phyloP scores from a whole-genome alignment of 1,140 invertebrate species.

The Parasteatoda tepidariorum region DNA sequence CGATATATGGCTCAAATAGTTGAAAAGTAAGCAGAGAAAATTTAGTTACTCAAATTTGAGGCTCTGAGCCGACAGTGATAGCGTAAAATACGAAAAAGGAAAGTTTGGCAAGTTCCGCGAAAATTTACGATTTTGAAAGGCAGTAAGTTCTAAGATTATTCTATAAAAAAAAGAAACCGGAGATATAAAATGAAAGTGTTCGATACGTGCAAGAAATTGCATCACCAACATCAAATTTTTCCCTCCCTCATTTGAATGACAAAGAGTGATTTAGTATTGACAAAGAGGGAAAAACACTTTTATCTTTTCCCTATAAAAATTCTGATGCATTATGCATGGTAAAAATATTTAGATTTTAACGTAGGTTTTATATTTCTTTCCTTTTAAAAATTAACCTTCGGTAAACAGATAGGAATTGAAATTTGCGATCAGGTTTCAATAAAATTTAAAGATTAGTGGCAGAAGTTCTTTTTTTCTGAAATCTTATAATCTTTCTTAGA shows the following conservation, averaged over 20 bases:
- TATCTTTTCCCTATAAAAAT: not conserved
- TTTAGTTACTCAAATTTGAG: not conserved
- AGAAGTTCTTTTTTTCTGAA: too few relatives aligned
- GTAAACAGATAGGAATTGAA: too few relatives aligned
- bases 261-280: conserved; percentile 4
- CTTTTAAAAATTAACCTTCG: too few relatives aligned
- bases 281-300: not conserved
- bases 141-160: not conserved
- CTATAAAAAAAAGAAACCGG: not conserved
- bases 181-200: not conserved
- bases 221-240: not conserved
- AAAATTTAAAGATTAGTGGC: too few relatives aligned
- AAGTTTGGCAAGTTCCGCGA: not conserved
- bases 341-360: too few relatives aligned
- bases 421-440: too few relatives aligned
- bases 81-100: not conserved
- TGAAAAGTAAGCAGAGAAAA: not conserved
- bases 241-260: not conserved
- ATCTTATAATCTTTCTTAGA: too few relatives aligned
- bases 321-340: not conserved
- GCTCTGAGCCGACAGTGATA: not conserved
- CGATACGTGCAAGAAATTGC: not conserved
- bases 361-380: too few relatives aligned
- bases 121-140: not conserved
- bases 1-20: not conserved